Base-by-base conservation (phyloP, 1,140 invertebrate species). In the Lamellibrachia luymesi region DNA sequence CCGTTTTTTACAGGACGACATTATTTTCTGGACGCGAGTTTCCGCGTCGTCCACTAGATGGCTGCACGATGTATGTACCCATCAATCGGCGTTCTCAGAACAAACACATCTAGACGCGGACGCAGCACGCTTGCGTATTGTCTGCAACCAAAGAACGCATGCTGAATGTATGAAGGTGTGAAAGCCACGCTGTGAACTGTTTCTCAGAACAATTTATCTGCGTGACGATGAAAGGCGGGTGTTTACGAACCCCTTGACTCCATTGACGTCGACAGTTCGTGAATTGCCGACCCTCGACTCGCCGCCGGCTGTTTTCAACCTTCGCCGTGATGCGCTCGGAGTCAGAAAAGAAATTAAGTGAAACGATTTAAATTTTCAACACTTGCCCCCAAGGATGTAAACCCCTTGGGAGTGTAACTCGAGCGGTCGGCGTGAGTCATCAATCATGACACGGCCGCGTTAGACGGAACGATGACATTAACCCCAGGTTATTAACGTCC, bases 281-380 rank as follows among this genome's bases (percentile, higher is more conserved):
- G 13, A 17, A 22, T 17, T 80, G 64, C 2, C 38, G 64, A 10
- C 64, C 64, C 64, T 80, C 64, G 64, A 80, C 6, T 80, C 64
- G 64, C 64, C 64, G 64, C 64, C 64, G 64, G 64, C 64, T 80
- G 64, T 80, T 80, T 80, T 6, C 64, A 17, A 22, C 64, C 64
- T 4, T 80, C 64, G 64, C 17, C 64, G 13, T 22, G 64, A 22
- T 22, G 64, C 17, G 64, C 64, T 80, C 13, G 13, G 64, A 80
- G 64, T 80, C 64, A 80, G 64, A 80, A 80, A 56, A 80, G 64
- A 80, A 80, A 80, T 80, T 80, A 80, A 80, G 64, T 80, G 64
- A 80, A 80, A 80, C 64, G 64, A 80, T 80, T 80, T 80, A 80
- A 80, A 80, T 80, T 80, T 80, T 80, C 64, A 80, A 80, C 64